Base-by-base conservation (phyloP, 2,888 invertebrate genomes). In the Cosmorhoe ocellata region DNA sequence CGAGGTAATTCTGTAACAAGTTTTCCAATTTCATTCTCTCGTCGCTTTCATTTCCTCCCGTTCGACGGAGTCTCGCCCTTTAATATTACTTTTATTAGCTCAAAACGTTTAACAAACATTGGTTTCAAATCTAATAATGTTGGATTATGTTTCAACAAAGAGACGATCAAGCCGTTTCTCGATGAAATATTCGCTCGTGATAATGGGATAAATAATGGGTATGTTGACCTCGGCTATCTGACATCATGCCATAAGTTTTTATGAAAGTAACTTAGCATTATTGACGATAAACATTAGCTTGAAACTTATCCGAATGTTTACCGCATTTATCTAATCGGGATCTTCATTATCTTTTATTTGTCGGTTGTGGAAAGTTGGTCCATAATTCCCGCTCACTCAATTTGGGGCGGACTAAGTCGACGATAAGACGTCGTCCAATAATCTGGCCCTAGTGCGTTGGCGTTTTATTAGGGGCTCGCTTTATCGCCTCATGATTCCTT, bases 21-120 rank as follows among this genome's bases (percentile, higher is more conserved):
- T 89, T 90, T 89, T 88, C 87, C 89, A 89, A 90, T 89, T 90
- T 89, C 84, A 83, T 86, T 87, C 84, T 85, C 82, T 85, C 79
- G 76, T 81, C 78, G 83, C 81, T 84, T 84, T 85, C 89, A 89
- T 90, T 89, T 90, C 87, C 88, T 87, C 81, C 71, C 73, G 72
- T 77, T 78, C 71, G 71, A 68, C 67, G 74, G 71, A 51, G 72
- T 69, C 72, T 72, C 75, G 74, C 75, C 77, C 84, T 79, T 81
- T 84, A 83, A 84, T 86, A 85, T 83, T 82, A 84, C 84, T 84
- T 87, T 88, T 90, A 89, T 88, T 88, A 87, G 85, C 86, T 83
- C 69, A 82, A 86, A 87, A 77, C 84, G 80, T 80, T 88, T 84
- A 86, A 84, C 84, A 87, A 87, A 88, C 87, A 88, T 88, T 86